These are phyloP conservation scores for Rhabditoides inermis DNA, from an alignment of 2,888 invertebrate genomes.

Conservation along the genomic window DNA sequence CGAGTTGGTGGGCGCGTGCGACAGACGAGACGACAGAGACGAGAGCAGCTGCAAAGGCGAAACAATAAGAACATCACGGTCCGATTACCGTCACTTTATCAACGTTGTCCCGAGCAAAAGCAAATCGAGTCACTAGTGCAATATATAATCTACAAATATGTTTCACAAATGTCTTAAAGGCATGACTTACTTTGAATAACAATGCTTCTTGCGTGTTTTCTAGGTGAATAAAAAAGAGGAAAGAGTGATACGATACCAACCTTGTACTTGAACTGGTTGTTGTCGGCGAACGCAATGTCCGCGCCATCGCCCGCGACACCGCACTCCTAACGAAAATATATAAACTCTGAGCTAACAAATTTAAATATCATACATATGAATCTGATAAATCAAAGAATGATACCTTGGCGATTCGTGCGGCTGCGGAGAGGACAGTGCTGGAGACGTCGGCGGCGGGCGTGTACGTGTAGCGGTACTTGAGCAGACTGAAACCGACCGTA, in stretches of 20 bases:
- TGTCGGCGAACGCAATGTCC: no score
- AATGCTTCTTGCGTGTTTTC: no score
- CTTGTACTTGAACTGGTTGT: neutral
- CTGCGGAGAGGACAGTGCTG: constrained; percentile 9
- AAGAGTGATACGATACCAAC: no score
- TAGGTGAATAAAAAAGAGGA: no score
- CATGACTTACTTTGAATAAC: no score
- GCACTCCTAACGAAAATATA: neutral
- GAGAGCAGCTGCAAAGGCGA: constrained; percentile 1
- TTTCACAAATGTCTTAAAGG: no score
- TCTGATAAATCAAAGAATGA: no score
- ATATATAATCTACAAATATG: no score
- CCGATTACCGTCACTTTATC: no score
- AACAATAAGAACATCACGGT: no score
- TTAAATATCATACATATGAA: neutral
- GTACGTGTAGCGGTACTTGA: constrained; percentile 27
- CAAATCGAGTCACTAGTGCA: no score
- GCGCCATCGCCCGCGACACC: neutral
- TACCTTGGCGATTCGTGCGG: no score
- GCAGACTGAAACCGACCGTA: constrained; percentile 13
- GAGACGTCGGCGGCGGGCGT: constrained; percentile 15
- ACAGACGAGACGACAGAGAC: constrained; percentile 8
- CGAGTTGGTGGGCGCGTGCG: constrained; percentile 36
- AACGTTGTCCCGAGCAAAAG: neutral
- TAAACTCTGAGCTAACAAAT: neutral